Conservation (phyloP, 2,888 invertebrate genomes). For the Aphodius granarius region DNA sequence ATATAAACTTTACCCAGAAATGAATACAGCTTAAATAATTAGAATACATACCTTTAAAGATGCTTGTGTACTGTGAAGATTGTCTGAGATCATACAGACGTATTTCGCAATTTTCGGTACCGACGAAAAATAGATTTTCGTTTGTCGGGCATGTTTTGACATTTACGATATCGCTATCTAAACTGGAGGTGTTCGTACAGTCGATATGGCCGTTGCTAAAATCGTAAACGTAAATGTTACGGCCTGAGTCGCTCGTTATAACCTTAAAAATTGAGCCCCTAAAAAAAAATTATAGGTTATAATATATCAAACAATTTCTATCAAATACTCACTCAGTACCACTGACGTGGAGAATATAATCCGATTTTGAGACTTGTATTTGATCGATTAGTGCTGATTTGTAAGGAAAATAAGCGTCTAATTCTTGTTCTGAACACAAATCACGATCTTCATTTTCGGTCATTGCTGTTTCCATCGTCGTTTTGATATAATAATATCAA, state of each 20-base stretch:
- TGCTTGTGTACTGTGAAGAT: not conserved
- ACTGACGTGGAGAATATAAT: conserved; percentile 64
- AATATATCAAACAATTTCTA: conserved; percentile 10
- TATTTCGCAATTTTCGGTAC: conserved; percentile 60
- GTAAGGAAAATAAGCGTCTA: not conserved
- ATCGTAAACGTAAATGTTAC: conserved; percentile 56
- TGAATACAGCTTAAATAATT: conserved; percentile 1
- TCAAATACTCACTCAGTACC: conserved; percentile 56
- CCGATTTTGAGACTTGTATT: conserved; percentile 54
- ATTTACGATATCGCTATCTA: conserved; percentile 57
- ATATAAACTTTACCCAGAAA: too few relatives aligned
- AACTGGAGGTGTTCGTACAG: conserved; percentile 50
- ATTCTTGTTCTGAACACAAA: not conserved
- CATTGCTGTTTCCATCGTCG: too few relatives aligned
- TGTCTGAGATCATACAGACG: conserved; percentile 64
- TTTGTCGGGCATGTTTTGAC: conserved; percentile 62
- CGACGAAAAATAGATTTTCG: conserved; percentile 62
- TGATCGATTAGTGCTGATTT: not conserved
- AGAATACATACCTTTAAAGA: conserved; percentile 44
- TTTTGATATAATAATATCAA: too few relatives aligned
- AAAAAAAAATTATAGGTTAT: not conserved
- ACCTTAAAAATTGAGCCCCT: conserved; percentile 52
- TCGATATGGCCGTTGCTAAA: conserved; percentile 51
- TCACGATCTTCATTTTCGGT: not conserved
- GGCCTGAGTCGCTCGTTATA: conserved; percentile 56